Conservation (phyloP, 92 coral and sea anemone genomes). For the Scolanthus callimorphus region DNA sequence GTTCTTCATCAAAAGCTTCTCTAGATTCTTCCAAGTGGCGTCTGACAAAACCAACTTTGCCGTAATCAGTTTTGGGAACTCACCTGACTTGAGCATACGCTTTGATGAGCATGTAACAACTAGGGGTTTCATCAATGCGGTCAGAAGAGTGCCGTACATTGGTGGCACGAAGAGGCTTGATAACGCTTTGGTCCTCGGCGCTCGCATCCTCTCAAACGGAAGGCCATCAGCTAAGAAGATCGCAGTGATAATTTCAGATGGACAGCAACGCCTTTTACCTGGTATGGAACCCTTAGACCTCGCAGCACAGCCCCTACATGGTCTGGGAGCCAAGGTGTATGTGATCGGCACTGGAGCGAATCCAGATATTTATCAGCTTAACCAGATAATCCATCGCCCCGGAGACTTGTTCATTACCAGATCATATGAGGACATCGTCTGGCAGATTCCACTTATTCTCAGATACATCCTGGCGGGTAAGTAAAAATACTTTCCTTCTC, state of each 20-base stretch:
- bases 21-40: slow-evolving; percentile 46
- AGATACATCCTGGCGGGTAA: slow-evolving; percentile 45
- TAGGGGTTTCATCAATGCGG: slow-evolving; percentile 37
- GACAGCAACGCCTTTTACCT: slow-evolving; percentile 42
- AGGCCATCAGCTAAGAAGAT: slow-evolving; percentile 57
- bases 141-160: slow-evolving; percentile 40
- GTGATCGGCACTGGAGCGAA: slow-evolving; percentile 64
- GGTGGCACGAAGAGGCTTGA: slow-evolving; percentile 58
- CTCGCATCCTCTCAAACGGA: slow-evolving; percentile 44
- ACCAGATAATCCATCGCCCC: slow-evolving; percentile 36
- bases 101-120: slow-evolving; percentile 53
- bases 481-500: too few species aligned
- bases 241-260: slow-evolving; percentile 61
- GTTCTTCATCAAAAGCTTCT: slow-evolving; percentile 64
- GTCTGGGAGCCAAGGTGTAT: slow-evolving; percentile 51
- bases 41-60: slow-evolving; percentile 62
- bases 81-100: slow-evolving; percentile 35
- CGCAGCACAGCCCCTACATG: slow-evolving; percentile 50
- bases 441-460: slow-evolving; percentile 31
- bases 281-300: slow-evolving; percentile 51
- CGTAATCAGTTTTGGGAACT: slow-evolving; percentile 59
- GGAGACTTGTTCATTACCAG: slow-evolving; percentile 50
- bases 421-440: slow-evolving; percentile 37
- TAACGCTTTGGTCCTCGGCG: slow-evolving; percentile 45
- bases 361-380: slow-evolving; percentile 19